Percentiles rank a stretch among this genome's conserved stretches.
Conservation (phyloP, 2,113 vertebrate species). For the Myotis davidii region DNA sequence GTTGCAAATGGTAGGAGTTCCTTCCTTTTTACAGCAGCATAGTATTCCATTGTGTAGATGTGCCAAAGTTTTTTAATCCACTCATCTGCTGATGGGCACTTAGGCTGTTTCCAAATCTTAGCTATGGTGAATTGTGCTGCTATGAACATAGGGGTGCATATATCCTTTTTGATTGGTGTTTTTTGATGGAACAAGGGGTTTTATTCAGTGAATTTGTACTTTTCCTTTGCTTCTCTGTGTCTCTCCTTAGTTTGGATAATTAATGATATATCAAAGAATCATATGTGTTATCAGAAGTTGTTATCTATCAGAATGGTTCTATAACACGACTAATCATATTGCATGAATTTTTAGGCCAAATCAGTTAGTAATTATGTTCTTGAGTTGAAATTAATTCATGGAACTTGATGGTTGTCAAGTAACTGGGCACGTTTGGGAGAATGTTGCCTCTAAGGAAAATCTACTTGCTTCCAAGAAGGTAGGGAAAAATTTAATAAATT, state of each 20-base stretch:
- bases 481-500: slow-evolving; percentile 45
- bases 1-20: too few species aligned
- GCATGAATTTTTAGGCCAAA: slow-evolving; percentile 31
- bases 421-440: slow-evolving; percentile 43
- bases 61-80: too few species aligned
- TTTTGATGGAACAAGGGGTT: background rate
- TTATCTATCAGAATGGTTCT: slow-evolving; percentile 54
- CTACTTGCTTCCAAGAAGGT: slow-evolving; percentile 58
- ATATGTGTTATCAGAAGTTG: slow-evolving; percentile 27
- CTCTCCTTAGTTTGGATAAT: slow-evolving; percentile 35
- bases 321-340: slow-evolving; percentile 56
- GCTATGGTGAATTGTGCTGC: too few species aligned
- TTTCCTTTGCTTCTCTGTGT: slow-evolving; percentile 40
- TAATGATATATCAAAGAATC: slow-evolving; percentile 22
- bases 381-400: background rate
- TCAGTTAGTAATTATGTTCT: background rate
- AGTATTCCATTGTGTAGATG: too few species aligned
- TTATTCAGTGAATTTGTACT: slow-evolving; percentile 52
- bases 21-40: too few species aligned
- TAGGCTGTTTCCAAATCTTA: too few species aligned
- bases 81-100: too few species aligned
- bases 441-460: slow-evolving; percentile 32
- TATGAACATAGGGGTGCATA: too few species aligned
- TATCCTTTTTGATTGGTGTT: too few species aligned
- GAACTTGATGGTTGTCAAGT: slow-evolving; percentile 45